phyloP scores from a whole-genome alignment of 2,113 vertebrate genomes.

The Astur gentilis region DNA sequence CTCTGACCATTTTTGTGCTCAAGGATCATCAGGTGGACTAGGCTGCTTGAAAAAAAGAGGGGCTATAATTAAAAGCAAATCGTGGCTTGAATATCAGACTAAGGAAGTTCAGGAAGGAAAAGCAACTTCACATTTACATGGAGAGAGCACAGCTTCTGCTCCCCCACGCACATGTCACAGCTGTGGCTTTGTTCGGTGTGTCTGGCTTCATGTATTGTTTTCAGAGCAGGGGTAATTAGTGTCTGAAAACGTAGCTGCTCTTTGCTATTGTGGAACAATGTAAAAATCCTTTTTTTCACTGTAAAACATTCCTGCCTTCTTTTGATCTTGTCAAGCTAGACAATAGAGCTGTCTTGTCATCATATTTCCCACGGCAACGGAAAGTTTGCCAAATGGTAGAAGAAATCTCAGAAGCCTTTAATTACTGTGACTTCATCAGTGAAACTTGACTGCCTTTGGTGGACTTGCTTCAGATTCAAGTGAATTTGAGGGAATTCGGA shows the following conservation, averaged over 20 bases:
- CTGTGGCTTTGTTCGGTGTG: conserved; percentile 3
- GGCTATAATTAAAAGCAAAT: background rate
- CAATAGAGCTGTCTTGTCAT: conserved; percentile 39
- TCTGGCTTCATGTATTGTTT: conserved; percentile 13
- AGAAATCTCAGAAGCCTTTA: background rate
- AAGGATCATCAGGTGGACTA: background rate
- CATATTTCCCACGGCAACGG: background rate
- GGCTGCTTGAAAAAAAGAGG: background rate
- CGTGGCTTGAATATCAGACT: background rate
- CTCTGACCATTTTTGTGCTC: background rate
- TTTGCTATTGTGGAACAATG: background rate
- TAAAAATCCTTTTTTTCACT: conserved; percentile 1
- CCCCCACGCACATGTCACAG: background rate
- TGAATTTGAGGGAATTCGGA: background rate
- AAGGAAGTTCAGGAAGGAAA: background rate
- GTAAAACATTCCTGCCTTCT: conserved; percentile 26
- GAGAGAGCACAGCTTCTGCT: background rate
- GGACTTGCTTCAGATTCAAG: background rate
- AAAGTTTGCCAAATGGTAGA: conserved; percentile 23
- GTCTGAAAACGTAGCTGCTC: conserved; percentile 33
- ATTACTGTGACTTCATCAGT: conserved; percentile 17
- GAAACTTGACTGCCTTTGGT: background rate
- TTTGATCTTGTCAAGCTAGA: conserved; percentile 42
- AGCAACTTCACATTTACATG: background rate
- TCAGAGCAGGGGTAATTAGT: conserved; percentile 31